These are phyloP conservation scores for Neofelis nebulosa DNA, from an alignment of 2,113 vertebrate genomes.

Conservation along the genomic window DNA sequence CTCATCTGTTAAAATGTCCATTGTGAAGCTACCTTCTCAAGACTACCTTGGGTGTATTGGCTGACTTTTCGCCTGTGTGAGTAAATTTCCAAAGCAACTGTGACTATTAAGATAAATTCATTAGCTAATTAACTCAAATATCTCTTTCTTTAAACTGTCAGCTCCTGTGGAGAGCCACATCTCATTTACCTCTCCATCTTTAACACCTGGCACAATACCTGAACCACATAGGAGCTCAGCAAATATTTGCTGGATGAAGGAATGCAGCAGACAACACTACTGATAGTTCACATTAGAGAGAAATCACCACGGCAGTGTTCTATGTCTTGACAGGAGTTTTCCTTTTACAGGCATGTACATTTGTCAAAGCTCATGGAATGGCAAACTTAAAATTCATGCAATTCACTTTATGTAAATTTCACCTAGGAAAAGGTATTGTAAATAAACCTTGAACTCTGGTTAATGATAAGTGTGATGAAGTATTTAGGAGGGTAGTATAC, in stretches of 20 bases:
- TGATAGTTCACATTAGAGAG: not conserved
- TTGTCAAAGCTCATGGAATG: conserved; percentile 31
- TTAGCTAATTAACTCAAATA: conserved; percentile 10
- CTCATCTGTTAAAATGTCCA: not conserved
- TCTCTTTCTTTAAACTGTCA: conserved; percentile 43
- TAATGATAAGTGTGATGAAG: not conserved
- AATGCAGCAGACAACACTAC: not conserved
- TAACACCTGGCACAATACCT: not conserved
- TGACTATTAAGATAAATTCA: not conserved
- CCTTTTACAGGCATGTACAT: not conserved
- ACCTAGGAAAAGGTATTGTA: not conserved
- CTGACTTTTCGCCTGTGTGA: not conserved
- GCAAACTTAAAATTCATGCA: conserved; percentile 33
- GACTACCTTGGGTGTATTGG: not conserved
- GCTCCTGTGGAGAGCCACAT: not conserved
- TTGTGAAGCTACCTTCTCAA: not conserved
- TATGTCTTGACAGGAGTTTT: not conserved
- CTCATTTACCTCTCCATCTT: not conserved
- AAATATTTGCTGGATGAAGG: conserved; percentile 29
- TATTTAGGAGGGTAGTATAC: not conserved
- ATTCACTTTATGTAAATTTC: conserved; percentile 45
- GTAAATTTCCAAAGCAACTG: not conserved
- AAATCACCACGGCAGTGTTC: not conserved
- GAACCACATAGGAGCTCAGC: not conserved
- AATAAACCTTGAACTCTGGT: conserved; percentile 39